Evolutionary conservation across 2,888 invertebrate species (phyloP).

Genomic region (Blera fallax): DNA sequence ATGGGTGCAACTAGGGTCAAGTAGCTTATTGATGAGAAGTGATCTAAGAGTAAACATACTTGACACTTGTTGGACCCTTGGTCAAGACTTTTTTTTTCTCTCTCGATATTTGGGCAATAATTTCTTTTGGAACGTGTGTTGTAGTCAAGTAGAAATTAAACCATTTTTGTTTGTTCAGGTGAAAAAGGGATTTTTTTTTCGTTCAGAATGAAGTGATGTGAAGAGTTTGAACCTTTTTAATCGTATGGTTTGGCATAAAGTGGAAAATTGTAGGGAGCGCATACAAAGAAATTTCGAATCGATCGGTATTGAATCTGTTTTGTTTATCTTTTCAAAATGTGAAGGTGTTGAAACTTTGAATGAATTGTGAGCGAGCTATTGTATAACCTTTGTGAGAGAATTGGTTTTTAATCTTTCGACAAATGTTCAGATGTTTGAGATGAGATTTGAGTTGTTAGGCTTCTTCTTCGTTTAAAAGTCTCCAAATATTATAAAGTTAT

Average conservation of each 20-base stretch:
- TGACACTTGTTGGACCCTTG: conserved; percentile 42
- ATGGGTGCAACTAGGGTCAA: conserved; percentile 54
- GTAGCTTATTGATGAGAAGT: conserved; percentile 49
- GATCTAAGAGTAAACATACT: conserved; percentile 37
- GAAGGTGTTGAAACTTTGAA: not conserved
- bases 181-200: conserved; percentile 16
- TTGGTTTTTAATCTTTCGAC: no score
- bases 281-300: not conserved
- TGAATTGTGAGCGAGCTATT: not conserved
- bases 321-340: not conserved
- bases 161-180: conserved; percentile 57
- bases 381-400: no score
- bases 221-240: not conserved
- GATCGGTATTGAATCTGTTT: not conserved
- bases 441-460: no score
- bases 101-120: not conserved
- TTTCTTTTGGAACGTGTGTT: conserved; percentile 24
- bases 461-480: no score
- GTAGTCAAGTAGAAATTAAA: not conserved
- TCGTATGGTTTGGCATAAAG: not conserved
- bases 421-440: no score
- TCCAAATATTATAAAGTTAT: no score
- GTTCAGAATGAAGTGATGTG: conserved; percentile 1
- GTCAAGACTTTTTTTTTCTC: conserved; percentile 14
- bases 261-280: not conserved